Percentiles rank a stretch among this genome's conserved stretches.
phyloP scores from a whole-genome alignment of 2,797 vertebrate genomes.

The Etheostoma nigrum region DNA sequence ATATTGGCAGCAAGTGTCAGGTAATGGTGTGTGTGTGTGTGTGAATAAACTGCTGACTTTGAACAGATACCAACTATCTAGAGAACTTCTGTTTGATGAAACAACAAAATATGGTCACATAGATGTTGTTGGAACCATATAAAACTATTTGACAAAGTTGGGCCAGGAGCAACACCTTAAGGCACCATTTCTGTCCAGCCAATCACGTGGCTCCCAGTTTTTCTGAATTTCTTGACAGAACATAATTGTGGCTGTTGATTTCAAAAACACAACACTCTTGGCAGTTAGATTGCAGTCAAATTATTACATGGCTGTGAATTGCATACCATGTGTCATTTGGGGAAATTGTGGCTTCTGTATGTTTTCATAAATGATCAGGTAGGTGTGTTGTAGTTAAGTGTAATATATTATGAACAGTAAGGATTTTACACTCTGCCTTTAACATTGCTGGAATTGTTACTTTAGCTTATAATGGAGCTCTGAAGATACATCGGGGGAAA shows the following conservation, averaged over 20 bases:
- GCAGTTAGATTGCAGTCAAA: conserved; percentile 4
- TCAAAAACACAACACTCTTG: neutral
- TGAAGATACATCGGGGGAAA: conserved; percentile 43
- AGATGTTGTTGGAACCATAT: neutral
- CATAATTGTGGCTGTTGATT: neutral
- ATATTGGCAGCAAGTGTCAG: conserved; percentile 56
- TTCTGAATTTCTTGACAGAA: conserved; percentile 3
- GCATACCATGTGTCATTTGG: neutral
- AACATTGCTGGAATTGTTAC: neutral
- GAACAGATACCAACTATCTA: conserved; percentile 15
- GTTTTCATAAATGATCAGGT: conserved; percentile 4
- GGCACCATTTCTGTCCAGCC: no score
- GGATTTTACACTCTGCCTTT: neutral
- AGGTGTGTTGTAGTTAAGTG: neutral
- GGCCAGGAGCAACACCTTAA: no score
- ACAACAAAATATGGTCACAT: conserved; percentile 6
- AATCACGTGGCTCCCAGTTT: neutral
- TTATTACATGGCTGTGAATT: neutral
- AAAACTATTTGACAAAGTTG: no score
- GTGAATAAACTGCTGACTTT: conserved; percentile 21
- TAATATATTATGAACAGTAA: neutral
- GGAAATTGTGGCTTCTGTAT: conserved; percentile 1
- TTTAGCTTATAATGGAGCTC: conserved; percentile 23
- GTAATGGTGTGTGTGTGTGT: conserved; percentile 27
- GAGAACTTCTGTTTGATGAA: conserved; percentile 18